Evolutionary conservation across 2,888 invertebrate genomes (phyloP).

Genomic region (Ectobius pallidus): DNA sequence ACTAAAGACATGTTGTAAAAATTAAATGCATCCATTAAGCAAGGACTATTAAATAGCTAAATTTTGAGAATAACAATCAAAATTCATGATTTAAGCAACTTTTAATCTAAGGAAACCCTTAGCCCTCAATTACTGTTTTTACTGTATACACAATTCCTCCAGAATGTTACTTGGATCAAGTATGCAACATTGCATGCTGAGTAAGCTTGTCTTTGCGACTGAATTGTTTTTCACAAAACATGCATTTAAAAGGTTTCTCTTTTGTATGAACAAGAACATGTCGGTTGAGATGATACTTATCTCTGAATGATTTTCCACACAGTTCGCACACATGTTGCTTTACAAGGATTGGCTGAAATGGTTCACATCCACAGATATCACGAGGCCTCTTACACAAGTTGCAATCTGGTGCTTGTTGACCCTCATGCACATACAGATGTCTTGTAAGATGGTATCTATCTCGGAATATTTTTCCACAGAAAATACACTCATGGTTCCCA

Average conservation of each 20-base stretch:
- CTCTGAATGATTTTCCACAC: slow-evolving; percentile 51
- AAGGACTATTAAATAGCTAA: too few relatives aligned
- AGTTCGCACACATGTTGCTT: slow-evolving; percentile 46
- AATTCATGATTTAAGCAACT: too few relatives aligned
- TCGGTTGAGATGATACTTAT: slow-evolving; percentile 29
- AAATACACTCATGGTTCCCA: neutral
- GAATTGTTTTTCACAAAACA: slow-evolving; percentile 29
- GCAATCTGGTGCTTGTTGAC: slow-evolving; percentile 1
- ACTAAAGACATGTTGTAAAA: too few relatives aligned
- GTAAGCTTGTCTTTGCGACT: slow-evolving; percentile 26
- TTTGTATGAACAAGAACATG: slow-evolving; percentile 31
- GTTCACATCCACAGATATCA: slow-evolving; percentile 14
- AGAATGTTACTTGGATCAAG: too few relatives aligned
- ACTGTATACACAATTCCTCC: too few relatives aligned
- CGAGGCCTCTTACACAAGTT: neutral
- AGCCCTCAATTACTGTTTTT: too few relatives aligned
- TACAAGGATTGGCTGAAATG: neutral
- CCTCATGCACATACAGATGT: slow-evolving; percentile 17
- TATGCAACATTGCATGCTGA: neutral
- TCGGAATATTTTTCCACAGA: slow-evolving; percentile 12
- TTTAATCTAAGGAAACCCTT: too few relatives aligned
- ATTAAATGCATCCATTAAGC: too few relatives aligned
- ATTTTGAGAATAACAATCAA: too few relatives aligned
- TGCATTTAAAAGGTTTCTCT: slow-evolving; percentile 31
- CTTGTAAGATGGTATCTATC: slow-evolving; percentile 10